phyloP scores from a whole-genome alignment of 2,113 vertebrate genomes.

The Cromileptes altivelis region DNA sequence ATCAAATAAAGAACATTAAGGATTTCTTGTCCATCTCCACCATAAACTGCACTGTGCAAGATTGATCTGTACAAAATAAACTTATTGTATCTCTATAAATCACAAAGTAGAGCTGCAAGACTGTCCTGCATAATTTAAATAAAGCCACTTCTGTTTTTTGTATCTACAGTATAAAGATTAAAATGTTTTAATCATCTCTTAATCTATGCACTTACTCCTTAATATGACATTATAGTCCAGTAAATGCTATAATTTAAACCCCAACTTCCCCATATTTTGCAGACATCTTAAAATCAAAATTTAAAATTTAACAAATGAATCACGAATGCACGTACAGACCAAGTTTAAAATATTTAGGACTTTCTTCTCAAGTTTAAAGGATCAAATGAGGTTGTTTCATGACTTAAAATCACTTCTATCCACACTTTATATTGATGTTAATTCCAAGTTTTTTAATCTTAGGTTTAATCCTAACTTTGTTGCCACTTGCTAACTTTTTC shows the following conservation, averaged over 20 bases:
- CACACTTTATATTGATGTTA: too few relatives aligned
- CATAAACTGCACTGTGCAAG: background rate
- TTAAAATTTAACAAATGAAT: background rate
- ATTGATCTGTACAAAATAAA: background rate
- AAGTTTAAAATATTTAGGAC: too few relatives aligned
- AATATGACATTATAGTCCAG: background rate
- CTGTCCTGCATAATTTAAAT: background rate
- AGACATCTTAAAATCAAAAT: too few relatives aligned
- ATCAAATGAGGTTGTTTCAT: too few relatives aligned
- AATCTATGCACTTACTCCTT: background rate
- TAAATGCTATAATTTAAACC: background rate
- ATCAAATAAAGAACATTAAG: background rate
- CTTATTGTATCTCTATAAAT: background rate
- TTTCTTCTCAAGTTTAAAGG: background rate
- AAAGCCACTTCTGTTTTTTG: background rate
- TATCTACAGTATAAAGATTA: background rate
- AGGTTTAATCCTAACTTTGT: background rate
- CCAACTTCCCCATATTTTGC: background rate
- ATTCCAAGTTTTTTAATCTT: background rate
- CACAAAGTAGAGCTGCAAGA: background rate
- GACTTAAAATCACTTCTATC: background rate
- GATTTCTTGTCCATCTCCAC: background rate
- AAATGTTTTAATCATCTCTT: background rate
- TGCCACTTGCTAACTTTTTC: background rate
- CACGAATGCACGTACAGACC: background rate